A percentile compares a stretch with the other conserved stretches of the same genome.
phyloP scores from a whole-genome alignment of 1,140 invertebrate species.

The Mycetomoellerius zeteki region DNA sequence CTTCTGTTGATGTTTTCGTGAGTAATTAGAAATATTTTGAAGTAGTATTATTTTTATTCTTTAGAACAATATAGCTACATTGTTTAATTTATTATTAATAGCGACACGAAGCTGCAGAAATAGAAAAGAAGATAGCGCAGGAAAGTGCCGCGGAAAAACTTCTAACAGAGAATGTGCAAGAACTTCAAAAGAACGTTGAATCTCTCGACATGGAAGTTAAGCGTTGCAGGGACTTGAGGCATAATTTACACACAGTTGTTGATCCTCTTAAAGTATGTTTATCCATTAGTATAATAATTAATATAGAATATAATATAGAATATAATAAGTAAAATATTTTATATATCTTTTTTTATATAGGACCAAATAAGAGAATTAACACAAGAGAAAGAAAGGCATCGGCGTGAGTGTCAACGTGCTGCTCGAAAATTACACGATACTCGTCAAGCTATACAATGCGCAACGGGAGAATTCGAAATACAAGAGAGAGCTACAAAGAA shows the following conservation, averaged over 20 bases:
- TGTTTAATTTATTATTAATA: conserved; percentile 68
- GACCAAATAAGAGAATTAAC: conserved; percentile 80
- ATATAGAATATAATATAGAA: background rate
- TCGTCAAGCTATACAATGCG: conserved; percentile 71
- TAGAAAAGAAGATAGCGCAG: conserved; percentile 81
- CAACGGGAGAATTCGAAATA: conserved; percentile 72
- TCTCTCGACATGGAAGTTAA: conserved; percentile 78
- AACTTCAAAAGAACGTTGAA: conserved; percentile 81
- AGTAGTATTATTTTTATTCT: conserved; percentile 64
- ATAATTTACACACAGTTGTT: conserved; percentile 70
- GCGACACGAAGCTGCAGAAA: conserved; percentile 85
- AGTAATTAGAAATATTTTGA: conserved; percentile 64
- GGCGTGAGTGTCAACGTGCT: conserved; percentile 60
- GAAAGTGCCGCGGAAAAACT: conserved; percentile 80
- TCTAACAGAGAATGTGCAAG: conserved; percentile 78
- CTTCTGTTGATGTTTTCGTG: conserved; percentile 83
- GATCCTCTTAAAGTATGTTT: conserved; percentile 72
- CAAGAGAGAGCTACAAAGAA: conserved; percentile 77
- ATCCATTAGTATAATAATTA: background rate
- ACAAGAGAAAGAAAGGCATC: conserved; percentile 77
- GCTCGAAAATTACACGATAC: conserved; percentile 60
- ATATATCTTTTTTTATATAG: conserved; percentile 66
- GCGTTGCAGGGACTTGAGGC: conserved; percentile 65
- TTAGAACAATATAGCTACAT: background rate
- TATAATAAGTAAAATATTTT: background rate